phyloP scores from a whole-genome alignment of 2,113 vertebrate genomes.

The Nothobranchius kuhntae region DNA sequence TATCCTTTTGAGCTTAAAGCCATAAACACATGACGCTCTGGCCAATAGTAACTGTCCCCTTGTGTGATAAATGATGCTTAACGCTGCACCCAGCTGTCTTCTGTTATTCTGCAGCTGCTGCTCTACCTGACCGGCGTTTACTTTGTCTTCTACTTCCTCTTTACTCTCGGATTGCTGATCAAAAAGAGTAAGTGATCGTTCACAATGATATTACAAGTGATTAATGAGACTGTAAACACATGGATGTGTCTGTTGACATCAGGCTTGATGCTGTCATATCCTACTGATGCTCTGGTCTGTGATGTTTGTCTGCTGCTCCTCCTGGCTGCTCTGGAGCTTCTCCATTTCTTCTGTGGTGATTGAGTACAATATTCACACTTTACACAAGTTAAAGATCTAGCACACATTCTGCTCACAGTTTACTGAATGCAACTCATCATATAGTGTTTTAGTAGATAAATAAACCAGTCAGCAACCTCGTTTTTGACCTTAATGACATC shows the following conservation, averaged over 20 bases:
- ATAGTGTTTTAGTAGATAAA: too few relatives aligned
- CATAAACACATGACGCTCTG: neutral
- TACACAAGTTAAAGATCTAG: too few relatives aligned
- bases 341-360: conserved; percentile 80
- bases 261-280: conserved; percentile 86
- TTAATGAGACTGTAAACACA: neutral
- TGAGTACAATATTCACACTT: conserved; percentile 15
- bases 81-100: conserved; percentile 76
- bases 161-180: conserved; percentile 78
- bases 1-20: conserved; percentile 46
- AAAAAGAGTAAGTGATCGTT: conserved; percentile 85
- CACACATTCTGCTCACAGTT: too few relatives aligned
- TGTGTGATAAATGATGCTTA: conserved; percentile 45
- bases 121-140: conserved; percentile 76
- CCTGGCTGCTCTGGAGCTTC: conserved; percentile 79
- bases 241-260: conserved; percentile 25
- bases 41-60: neutral
- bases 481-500: too few relatives aligned
- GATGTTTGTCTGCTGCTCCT: conserved; percentile 82
- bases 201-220: neutral
- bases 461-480: too few relatives aligned
- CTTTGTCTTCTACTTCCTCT: conserved; percentile 80
- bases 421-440: too few relatives aligned
- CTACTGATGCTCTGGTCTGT: conserved; percentile 65
- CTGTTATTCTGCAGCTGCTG: conserved; percentile 81